These are phyloP conservation scores for Diarsia mendica DNA, from an alignment of 2,888 invertebrate genomes.

Conservation along the genomic window DNA sequence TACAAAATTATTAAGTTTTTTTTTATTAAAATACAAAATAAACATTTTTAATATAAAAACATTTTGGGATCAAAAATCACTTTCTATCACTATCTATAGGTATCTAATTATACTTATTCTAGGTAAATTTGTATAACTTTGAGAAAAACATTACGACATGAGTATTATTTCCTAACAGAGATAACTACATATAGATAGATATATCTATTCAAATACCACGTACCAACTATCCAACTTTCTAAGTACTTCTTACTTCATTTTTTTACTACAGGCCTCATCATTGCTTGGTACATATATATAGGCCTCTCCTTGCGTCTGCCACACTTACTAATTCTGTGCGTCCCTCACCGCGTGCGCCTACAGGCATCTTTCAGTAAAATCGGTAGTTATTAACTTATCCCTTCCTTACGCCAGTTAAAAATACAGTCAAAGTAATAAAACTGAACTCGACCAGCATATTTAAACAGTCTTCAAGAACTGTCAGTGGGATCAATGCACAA, in stretches of 20 bases:
- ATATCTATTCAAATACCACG: neutral
- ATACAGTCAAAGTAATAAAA: too few species aligned
- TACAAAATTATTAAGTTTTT: neutral
- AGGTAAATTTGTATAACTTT: neutral
- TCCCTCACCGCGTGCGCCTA: too few species aligned
- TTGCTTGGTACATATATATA: too few species aligned
- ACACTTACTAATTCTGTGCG: too few species aligned
- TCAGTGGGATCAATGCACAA: too few species aligned
- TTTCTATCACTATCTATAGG: neutral
- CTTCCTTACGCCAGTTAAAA: too few species aligned
- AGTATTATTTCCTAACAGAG: neutral
- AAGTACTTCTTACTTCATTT: neutral
- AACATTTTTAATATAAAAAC: slow-evolving; percentile 65
- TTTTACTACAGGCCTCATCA: neutral
- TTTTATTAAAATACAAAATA: slow-evolving; percentile 50
- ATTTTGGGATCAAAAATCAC: slow-evolving; percentile 45
- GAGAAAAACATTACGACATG: slow-evolving; percentile 4
- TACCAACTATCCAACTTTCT: neutral
- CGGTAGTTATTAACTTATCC: too few species aligned
- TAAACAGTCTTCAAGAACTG: too few species aligned
- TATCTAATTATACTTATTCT: neutral
- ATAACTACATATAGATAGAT: neutral
- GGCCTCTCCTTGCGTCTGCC: too few species aligned
- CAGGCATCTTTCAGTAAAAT: too few species aligned
- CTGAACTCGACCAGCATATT: too few species aligned